These are phyloP conservation scores for Malurus leucopterus DNA, from an alignment of 2,797 vertebrate genomes.

Conservation along the genomic window DNA sequence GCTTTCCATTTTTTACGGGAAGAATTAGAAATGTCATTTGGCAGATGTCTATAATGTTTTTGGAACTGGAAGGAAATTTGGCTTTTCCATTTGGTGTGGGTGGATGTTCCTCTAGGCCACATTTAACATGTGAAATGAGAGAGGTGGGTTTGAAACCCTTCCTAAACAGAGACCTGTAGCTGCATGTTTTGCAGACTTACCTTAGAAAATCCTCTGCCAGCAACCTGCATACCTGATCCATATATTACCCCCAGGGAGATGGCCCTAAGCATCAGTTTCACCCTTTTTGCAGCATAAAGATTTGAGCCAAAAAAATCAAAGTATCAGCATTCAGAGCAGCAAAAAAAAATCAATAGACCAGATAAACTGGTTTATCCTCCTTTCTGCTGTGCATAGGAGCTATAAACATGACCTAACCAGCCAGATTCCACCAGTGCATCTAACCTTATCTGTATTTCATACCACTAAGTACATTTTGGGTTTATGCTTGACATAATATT, in stretches of 20 bases:
- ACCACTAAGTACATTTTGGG: neutral
- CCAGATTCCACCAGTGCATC: conserved; percentile 5
- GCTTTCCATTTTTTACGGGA: conserved; percentile 53
- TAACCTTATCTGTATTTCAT: neutral
- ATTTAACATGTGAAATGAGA: conserved; percentile 50
- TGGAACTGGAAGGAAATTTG: conserved; percentile 59
- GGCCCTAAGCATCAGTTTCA: conserved; percentile 40
- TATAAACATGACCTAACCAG: conserved; percentile 3
- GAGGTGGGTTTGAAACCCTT: conserved; percentile 48
- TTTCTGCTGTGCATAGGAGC: conserved; percentile 1
- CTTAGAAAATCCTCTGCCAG: conserved; percentile 40
- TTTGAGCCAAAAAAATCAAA: conserved; percentile 32
- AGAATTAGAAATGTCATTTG: conserved; percentile 63
- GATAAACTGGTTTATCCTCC: conserved; percentile 41
- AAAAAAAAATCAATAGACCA: conserved; percentile 61
- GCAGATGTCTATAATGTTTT: conserved; percentile 49
- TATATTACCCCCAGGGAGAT: conserved; percentile 16
- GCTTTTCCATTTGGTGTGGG: conserved; percentile 52
- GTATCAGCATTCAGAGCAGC: conserved; percentile 42
- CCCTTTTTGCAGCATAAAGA: conserved; percentile 31
- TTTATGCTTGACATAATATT: neutral
- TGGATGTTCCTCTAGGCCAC: conserved; percentile 48
- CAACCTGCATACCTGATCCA: conserved; percentile 35
- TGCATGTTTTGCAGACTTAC: conserved; percentile 36
- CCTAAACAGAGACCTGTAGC: conserved; percentile 33